Base-by-base conservation (phyloP, 2,797 vertebrate genomes). In the Tenualosa ilisha region DNA sequence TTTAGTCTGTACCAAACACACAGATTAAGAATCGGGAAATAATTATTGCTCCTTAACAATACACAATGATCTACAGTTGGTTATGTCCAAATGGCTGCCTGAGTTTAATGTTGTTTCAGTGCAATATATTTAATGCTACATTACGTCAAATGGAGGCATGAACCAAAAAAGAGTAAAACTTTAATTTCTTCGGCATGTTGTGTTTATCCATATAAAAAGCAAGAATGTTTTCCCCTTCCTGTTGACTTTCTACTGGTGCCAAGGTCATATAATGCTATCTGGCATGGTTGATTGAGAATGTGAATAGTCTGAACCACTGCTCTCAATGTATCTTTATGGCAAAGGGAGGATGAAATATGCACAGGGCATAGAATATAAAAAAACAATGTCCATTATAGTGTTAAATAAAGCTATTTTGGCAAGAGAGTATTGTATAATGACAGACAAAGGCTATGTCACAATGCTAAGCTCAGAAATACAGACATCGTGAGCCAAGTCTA, bases 351-450 rank as follows among this genome's bases (percentile, higher is more conserved):
- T 79, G 72, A 79, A 79, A 46, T 20, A 79, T 79, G 20, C 37
- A 37, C 20, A 6, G 40, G 72, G 72, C 17, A 20, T 0, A 68
- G 5, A 43, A 3, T 13, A 40, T 17, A 20, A 43, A 40, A 31
- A 79, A 79, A 43, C 72, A 79, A 40, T 43, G 40, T 46, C 72
- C 72, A 79, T 79, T 79, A 79, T 79, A 37, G 40, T 43, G 72
- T 79, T 79, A 79, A 79, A 79, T 46, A 46, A 43, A 79, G 72
- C 72, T 9, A 22, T 20, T 79, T 79, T 79, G 72, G 72, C 72
- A 79, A 79, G 37, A 17, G 43, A 22, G 0, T 40, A 46, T 79
- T 1, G 72, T 5, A 22, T 79, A 79, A 79, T 79, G 72, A 46
- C 40, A 79, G 17, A 20, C 15, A 79, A 1, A 46, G 40, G 37